Percentiles rank a stretch among this genome's conserved stretches.
Evolutionary conservation across 2,113 vertebrate genomes (phyloP).

Genomic region (Thermophis baileyi): DNA sequence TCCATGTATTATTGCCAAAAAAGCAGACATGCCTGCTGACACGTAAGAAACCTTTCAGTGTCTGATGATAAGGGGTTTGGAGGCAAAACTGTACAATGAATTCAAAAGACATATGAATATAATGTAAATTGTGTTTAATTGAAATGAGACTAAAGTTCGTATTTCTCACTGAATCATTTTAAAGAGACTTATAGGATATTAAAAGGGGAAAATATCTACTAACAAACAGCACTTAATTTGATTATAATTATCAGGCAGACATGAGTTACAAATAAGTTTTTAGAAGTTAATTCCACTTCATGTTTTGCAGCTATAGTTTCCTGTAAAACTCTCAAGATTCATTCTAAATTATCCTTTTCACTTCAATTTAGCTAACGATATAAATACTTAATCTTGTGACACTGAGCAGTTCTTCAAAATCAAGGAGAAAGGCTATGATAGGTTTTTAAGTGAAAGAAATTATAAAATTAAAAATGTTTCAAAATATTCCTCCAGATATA

Average conservation of each 20-base stretch:
- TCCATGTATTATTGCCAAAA: background rate
- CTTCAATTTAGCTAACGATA: background rate
- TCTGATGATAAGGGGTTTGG: background rate
- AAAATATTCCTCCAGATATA: background rate
- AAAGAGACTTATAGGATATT: background rate
- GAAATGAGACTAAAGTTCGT: background rate
- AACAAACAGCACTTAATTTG: background rate
- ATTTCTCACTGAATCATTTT: background rate
- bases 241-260: background rate
- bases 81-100: background rate
- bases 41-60: background rate
- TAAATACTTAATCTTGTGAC: background rate
- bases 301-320: background rate
- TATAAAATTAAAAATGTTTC: conserved; percentile 10
- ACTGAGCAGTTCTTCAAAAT: background rate
- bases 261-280: background rate
- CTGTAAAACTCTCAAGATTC: background rate
- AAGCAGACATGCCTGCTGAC: background rate
- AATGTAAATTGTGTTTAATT: background rate
- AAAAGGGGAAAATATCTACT: background rate
- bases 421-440: background rate
- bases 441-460: background rate
- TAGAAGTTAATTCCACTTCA: background rate
- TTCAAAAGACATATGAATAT: background rate
- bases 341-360: background rate